Evolutionary conservation across 2,113 vertebrate species (phyloP).

Genomic region (Poeciliopsis prolifica): DNA sequence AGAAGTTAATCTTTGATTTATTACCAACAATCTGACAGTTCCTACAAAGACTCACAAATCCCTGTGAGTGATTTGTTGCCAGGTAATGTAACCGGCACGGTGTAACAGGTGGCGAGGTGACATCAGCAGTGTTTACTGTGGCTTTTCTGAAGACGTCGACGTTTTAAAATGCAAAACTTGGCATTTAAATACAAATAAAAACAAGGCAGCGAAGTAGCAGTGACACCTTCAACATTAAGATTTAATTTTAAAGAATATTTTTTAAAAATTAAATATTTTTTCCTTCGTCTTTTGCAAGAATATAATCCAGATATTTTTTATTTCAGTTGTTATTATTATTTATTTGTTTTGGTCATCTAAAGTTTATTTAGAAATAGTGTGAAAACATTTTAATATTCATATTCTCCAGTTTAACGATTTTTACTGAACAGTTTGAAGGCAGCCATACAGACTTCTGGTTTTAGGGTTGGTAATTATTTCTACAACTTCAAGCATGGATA

Average conservation of each 20-base stretch:
- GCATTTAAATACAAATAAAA: not conserved
- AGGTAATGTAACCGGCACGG: slow-evolving; percentile 17
- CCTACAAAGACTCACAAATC: not conserved
- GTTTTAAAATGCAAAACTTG: not conserved
- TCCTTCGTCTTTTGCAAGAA: not conserved
- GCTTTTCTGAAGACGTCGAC: too few species aligned
- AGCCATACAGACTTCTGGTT: too few species aligned
- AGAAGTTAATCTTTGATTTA: slow-evolving; percentile 18
- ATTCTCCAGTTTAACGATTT: not conserved
- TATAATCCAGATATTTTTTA: not conserved
- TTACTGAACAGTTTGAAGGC: slow-evolving; percentile 1
- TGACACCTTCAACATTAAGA: not conserved
- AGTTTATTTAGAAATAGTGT: not conserved
- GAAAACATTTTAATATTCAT: not conserved
- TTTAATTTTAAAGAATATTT: not conserved
- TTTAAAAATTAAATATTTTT: not conserved
- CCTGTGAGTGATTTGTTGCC: not conserved
- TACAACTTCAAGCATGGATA: too few species aligned
- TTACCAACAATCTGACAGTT: not conserved
- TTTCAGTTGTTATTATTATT: too few species aligned
- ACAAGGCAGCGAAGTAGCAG: not conserved
- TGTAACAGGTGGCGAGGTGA: slow-evolving; percentile 4
- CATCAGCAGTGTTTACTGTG: not conserved
- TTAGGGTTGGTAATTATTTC: too few species aligned
- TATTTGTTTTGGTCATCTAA: too few species aligned